Base-by-base conservation (phyloP, 2,888 invertebrate species). In the Hemistola chrysoprasaria region DNA sequence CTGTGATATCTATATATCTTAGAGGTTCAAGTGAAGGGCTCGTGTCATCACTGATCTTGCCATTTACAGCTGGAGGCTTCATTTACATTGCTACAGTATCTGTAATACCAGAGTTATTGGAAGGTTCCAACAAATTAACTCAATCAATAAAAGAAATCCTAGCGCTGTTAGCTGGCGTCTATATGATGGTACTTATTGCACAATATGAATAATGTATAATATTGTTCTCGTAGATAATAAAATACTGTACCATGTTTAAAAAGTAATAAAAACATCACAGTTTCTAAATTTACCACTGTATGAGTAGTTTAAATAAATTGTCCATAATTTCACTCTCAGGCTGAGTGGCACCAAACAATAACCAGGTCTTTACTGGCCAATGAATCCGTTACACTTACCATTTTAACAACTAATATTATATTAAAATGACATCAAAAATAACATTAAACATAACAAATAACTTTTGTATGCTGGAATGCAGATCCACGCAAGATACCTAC, bases 81-180 rank as follows among this genome's bases (percentile, higher is more conserved):
- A 99, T 99, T 76, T 99, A 99, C 78, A 99, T 99, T 63, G 99
- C 99, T 9, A 97, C 99, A 8, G 99, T 99, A 0, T 98, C 98
- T 50, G 98, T 99, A 10, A 96, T 99, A 70, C 99, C 99, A 5
- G 99, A 99, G 83, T 90, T 99, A 29, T 90, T 99, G 53, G 95
- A 96, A 72, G 97, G 98, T 65, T 92, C 93, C n/a, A 93, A 39
- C 22, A 95, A 94, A 67, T 91, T 98, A 37, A 91, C 93, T 68
- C 98, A 99, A 73, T 97, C 97, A 25, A 86, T 98, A 5, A 95
- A 95, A 77, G 98, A 99, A 91, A 95, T 98, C 47, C 63, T 93
- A 29, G 97, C 98, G 11, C 87, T 99, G 53, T 81, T 98, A 25
- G 91, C 94, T 40, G 98, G 98, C 39, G 97, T 99, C 21, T 94